phyloP scores from a whole-genome alignment of 2,888 invertebrate species.

The Troides helena region DNA sequence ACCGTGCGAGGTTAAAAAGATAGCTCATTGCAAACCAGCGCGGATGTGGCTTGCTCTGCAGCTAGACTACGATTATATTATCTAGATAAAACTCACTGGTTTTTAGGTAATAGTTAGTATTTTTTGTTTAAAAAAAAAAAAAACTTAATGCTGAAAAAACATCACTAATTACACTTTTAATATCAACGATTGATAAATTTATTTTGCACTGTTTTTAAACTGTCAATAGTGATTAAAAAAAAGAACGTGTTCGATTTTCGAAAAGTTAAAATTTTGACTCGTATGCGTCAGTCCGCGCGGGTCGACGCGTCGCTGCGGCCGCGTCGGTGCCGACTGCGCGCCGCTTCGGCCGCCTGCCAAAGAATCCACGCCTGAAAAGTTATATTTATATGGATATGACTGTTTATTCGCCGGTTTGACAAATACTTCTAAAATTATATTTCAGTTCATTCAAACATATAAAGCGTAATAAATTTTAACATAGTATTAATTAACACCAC shows the following conservation, averaged over 20 bases:
- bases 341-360: slow-evolving; percentile 71
- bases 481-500: too few species aligned
- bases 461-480: too few species aligned
- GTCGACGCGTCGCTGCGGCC: slow-evolving; percentile 63
- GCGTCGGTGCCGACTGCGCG: slow-evolving; percentile 62
- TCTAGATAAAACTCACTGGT: too few species aligned
- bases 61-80: too few species aligned
- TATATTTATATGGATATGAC: slow-evolving; percentile 72
- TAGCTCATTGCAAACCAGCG: too few species aligned
- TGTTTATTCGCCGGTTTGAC: slow-evolving; percentile 42
- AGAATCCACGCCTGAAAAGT: slow-evolving; percentile 70
- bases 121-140: too few species aligned
- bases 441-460: slow-evolving; percentile 1
- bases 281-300: slow-evolving; percentile 54
- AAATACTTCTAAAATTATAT: slow-evolving; percentile 27
- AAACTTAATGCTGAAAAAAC: background rate
- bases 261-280: slow-evolving; percentile 39
- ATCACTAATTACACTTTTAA: slow-evolving; percentile 43
- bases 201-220: slow-evolving; percentile 25
- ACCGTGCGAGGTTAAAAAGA: too few species aligned
- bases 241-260: slow-evolving; percentile 45
- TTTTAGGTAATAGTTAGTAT: too few species aligned
- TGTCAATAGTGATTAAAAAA: slow-evolving; percentile 32
- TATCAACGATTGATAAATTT: slow-evolving; percentile 33
- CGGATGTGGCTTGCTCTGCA: too few species aligned